Percentiles rank a stretch among this genome's conserved stretches.
Evolutionary conservation across 92 coral and sea anemone genomes (phyloP).

Genomic region (Palythoa grandiflora): DNA sequence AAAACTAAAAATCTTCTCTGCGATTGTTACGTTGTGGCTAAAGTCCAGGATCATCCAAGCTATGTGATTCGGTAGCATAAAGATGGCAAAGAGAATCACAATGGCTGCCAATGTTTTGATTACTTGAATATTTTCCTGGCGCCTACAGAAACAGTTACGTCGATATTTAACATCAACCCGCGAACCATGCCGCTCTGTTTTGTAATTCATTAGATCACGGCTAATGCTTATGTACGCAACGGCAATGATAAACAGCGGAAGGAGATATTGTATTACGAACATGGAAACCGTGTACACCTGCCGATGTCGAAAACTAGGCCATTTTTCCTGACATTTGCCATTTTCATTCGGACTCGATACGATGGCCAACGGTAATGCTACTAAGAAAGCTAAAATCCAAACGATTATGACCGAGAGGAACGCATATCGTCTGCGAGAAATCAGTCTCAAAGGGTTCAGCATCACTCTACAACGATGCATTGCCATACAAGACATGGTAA

Average conservation of each 20-base stretch:
- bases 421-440: slow-evolving; percentile 25
- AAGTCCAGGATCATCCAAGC: slow-evolving; percentile 68
- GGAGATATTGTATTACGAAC: slow-evolving; percentile 62
- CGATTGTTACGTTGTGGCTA: slow-evolving; percentile 2
- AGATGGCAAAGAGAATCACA: slow-evolving; percentile 66
- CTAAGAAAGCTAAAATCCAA: slow-evolving; percentile 63
- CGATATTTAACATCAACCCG: neutral
- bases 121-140: slow-evolving; percentile 70
- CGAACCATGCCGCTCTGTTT: neutral
- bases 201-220: slow-evolving; percentile 52
- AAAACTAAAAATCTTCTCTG: slow-evolving; percentile 46
- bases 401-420: slow-evolving; percentile 38
- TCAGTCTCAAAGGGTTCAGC: slow-evolving; percentile 57
- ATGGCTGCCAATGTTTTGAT: slow-evolving; percentile 69
- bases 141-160: slow-evolving; percentile 28
- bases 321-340: slow-evolving; percentile 46
- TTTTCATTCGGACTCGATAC: slow-evolving; percentile 41
- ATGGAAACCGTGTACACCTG: slow-evolving; percentile 48
- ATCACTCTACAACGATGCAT: slow-evolving; percentile 73
- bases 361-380: slow-evolving; percentile 61
- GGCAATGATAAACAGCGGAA: slow-evolving; percentile 67
- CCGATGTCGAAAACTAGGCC: slow-evolving; percentile 34
- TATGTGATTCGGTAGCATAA: slow-evolving; percentile 75
- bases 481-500: slow-evolving; percentile 75
- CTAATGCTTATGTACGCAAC: slow-evolving; percentile 71